Evolutionary conservation across 2,888 invertebrate genomes (phyloP).

Genomic region (Parascotia fuliginaria): DNA sequence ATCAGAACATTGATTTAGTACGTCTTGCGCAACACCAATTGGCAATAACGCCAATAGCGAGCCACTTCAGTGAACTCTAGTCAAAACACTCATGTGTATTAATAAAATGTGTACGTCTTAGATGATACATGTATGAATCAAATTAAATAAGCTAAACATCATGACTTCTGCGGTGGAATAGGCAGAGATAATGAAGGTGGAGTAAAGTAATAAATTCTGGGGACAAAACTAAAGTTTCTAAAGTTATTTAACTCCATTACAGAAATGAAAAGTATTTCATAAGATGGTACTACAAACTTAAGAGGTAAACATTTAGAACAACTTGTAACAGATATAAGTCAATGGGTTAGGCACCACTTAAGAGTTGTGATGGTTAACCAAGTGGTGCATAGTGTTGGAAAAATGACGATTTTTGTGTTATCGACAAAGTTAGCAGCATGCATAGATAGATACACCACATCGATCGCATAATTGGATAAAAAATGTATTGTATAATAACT

Average conservation of each 20-base stretch:
- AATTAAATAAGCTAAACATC: background rate
- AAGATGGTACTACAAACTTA: slow-evolving; percentile 45
- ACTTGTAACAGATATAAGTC: slow-evolving; percentile 63
- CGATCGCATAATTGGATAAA: no score
- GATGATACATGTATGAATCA: slow-evolving; percentile 6
- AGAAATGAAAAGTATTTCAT: no score
- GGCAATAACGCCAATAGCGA: slow-evolving; percentile 7
- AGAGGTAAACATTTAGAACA: slow-evolving; percentile 73
- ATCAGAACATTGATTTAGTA: slow-evolving; percentile 32
- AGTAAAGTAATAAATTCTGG: no score
- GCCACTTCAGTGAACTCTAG: slow-evolving; percentile 45
- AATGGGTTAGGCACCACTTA: slow-evolving; percentile 78
- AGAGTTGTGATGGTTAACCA: slow-evolving; percentile 54
- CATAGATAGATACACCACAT: no score
- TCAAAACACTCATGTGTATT: slow-evolving; percentile 54
- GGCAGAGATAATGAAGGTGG: no score
- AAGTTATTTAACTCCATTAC: no score
- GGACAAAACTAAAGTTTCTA: no score
- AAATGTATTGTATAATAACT: no score
- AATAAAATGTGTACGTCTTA: slow-evolving; percentile 36
- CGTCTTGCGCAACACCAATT: slow-evolving; percentile 27
- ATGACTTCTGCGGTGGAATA: no score
- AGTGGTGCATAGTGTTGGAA: slow-evolving; percentile 40
- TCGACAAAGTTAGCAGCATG: no score
- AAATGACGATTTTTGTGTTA: background rate